Evolutionary conservation across 2,888 invertebrate species (phyloP), one percentile per base, ranked within the genome.

Genomic region (Cheilosia scutellata): DNA sequence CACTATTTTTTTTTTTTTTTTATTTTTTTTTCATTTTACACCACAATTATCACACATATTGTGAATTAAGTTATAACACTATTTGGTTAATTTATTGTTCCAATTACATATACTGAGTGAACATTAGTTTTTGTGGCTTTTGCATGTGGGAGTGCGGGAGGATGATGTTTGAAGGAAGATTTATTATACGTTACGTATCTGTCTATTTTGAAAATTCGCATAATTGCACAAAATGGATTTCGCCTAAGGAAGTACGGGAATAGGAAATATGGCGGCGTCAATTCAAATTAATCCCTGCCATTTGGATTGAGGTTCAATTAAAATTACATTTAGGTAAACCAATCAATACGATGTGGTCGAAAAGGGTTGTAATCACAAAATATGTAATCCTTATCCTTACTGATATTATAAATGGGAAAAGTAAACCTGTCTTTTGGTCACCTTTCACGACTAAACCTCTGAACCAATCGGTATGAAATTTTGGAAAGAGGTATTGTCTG

Each of bases 31-130:
- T n/a, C 9, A 42, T 71, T 60, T 49, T 63, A 65, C 5, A 31
- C 58, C 79, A 66, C 72, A 72, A 79, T 79, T 72, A 79, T 79
- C 79, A 60, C 65, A 51, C 72, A 72, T 66, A 72, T 66, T 72
- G 71, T 51, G 72, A 72, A 79, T 79, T 66, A 79, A 72, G 79
- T 79, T 72, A 79, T 53, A 72, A 66, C 57, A 65, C 57, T 66
- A 33, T 65, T 63, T 57, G 44, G 71, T 65, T 72, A 65, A 79
- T 79, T 79, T 79, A 72, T 79, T 51, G 44, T 60, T 79, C 51
- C 66, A 72, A 66, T 72, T 60, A 65, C 51, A 27, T 11, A 13
- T 60, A 66, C 42, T 65, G 79, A 78, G 49, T 31, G 63, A 58
- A 66, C 65, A 72, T 72, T 33, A 72, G 37, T 65, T 49, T 60